Evolutionary conservation across 1,140 invertebrate genomes (phyloP).

Genomic region (Cecropterus lyciades): DNA sequence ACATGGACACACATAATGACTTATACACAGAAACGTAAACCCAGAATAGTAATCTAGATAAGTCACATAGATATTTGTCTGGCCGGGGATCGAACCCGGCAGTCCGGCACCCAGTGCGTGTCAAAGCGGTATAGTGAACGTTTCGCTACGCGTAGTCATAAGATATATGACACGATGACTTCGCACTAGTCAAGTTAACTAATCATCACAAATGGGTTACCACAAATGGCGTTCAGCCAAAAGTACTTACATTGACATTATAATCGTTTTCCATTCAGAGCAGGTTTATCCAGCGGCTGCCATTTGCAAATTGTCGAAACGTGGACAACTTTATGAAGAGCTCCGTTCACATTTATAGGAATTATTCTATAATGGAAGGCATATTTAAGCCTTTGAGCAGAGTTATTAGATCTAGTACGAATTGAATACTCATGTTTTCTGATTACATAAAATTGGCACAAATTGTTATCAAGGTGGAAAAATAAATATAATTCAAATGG

Average conservation of each 20-base stretch:
- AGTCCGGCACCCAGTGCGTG: too few species aligned
- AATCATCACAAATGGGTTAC: background rate
- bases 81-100: too few species aligned
- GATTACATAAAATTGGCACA: slow-evolving; percentile 10
- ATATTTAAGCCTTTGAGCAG: slow-evolving; percentile 7
- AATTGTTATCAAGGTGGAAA: background rate
- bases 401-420: slow-evolving; percentile 15
- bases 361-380: slow-evolving; percentile 16
- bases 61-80: too few species aligned
- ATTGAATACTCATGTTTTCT: slow-evolving; percentile 2
- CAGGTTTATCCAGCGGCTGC: slow-evolving; percentile 18
- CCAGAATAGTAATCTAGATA: too few species aligned
- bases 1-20: too few species aligned
- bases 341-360: slow-evolving; percentile 15
- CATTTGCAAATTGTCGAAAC: slow-evolving; percentile 44
- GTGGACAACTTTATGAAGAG: slow-evolving; percentile 21
- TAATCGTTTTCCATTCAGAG: slow-evolving; percentile 4
- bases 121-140: too few species aligned
- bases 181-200: too few species aligned
- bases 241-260: too few species aligned
- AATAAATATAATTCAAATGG: too few species aligned
- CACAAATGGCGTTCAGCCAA: background rate
- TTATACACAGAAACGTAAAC: too few species aligned
- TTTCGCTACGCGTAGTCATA: too few species aligned
- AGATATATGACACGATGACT: too few species aligned